Evolutionary conservation across 2,888 invertebrate genomes (phyloP), one percentile per base, ranked within the genome.

Genomic region (Leptogaster cylindrica): DNA sequence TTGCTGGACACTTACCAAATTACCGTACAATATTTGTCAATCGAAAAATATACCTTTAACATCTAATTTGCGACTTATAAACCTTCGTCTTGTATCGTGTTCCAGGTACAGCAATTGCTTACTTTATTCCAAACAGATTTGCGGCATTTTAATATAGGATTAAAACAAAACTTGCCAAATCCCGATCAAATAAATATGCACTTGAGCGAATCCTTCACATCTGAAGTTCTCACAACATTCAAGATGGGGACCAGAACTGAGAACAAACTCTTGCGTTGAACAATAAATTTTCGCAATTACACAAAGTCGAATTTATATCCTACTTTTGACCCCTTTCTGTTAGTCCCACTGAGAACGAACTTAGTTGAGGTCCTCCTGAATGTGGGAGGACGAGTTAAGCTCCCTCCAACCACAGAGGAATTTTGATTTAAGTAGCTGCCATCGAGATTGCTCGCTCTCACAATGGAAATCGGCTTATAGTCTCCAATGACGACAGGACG

Each of bases 221-320:
- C 25, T 41, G 1, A 18, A 55, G 14, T 58, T 39, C 58, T 27
- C n/a, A 27, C 27, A 44, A 10, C 44, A 28, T 44, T 61, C 28
- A 44, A 44, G 16, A 1, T 36, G 36, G 27, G 41, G 44, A 44
- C 61, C n/a, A n/a, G n/a, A n/a, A n/a, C n/a, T n/a, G n/a, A 61
- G 44, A 41, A 61, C 20, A 44, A 41, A 61, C 61, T 44, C 61
- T 61, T 44, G 44, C 44, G n/a, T 27, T 12, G 27, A 23, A 66
- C 73, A 70, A 75, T 75, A 75, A 76, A 76, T 75, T 75, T 72
- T 70, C n/a, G 70, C 73, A 74, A 74, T 73, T 76, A 75, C 75
- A 79, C 73, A 78, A 79, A 79, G 77, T 76, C 77, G 76, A 76
- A 78, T 79, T 79, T 77, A 77, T 78, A 74, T 74, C 72, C 72